Conservation (phyloP, 2,888 invertebrate species). For the Meiosimyza decipiens region DNA sequence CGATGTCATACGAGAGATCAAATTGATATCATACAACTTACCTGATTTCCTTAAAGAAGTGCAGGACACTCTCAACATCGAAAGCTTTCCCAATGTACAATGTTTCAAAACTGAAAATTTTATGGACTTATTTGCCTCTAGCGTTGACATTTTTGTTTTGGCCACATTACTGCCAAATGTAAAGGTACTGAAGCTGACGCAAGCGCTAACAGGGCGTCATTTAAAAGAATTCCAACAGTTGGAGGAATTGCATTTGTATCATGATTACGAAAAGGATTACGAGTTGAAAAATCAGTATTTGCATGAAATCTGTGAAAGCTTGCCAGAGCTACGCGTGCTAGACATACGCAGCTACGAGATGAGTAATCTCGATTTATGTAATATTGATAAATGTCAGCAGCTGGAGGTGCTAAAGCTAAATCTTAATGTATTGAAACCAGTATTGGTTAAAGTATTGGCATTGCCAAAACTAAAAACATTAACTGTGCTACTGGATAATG, state of each 20-base stretch:
- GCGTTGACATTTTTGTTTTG: conserved; percentile 47
- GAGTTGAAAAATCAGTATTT: conserved; percentile 55
- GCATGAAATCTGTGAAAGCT: conserved; percentile 52
- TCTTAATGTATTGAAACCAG: conserved; percentile 54
- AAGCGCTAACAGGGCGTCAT: conserved; percentile 54
- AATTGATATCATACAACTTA: conserved; percentile 50
- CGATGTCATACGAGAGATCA: conserved; percentile 47
- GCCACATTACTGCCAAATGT: conserved; percentile 55
- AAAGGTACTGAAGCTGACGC: conserved; percentile 51
- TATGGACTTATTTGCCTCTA: conserved; percentile 55
- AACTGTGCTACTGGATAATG: conserved; percentile 55
- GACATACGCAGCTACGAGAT: conserved; percentile 56
- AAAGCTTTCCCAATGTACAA: conserved; percentile 47
- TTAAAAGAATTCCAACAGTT: conserved; percentile 52
- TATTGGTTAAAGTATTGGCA: conserved; percentile 49
- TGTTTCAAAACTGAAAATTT: conserved; percentile 49
- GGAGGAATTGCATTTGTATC: conserved; percentile 56
- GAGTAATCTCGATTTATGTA: conserved; percentile 53
- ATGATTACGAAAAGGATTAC: conserved; percentile 53
- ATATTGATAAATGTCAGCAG: conserved; percentile 50
- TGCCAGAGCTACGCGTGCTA: conserved; percentile 51
- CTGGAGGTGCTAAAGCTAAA: conserved; percentile 55
- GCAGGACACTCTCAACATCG: conserved; percentile 6
- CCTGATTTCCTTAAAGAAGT: conserved; percentile 54
- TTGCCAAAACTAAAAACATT: conserved; percentile 53